These are phyloP conservation scores for Cassiopea andromeda DNA, from an alignment of 30 jellyfish, hydroid and myxozoan species.

Conservation along the genomic window DNA sequence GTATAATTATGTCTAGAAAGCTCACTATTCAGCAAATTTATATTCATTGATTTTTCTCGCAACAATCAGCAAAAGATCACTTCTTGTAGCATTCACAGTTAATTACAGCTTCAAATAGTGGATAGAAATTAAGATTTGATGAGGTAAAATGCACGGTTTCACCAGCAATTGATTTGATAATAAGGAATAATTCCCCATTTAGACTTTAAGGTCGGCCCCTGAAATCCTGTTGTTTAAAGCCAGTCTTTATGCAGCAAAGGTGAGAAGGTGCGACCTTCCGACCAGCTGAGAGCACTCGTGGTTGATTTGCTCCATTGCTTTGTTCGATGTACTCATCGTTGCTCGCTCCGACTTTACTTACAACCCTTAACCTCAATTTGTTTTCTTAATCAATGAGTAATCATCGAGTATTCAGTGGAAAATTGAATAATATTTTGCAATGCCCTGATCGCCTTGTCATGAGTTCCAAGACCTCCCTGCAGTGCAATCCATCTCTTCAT, in stretches of 20 bases:
- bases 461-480: not conserved
- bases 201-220: not conserved
- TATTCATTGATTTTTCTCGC: no score
- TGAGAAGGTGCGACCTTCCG: conserved; percentile 35
- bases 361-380: conserved; percentile 5
- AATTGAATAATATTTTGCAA: not conserved
- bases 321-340: not conserved
- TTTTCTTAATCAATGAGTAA: not conserved
- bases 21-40: no score
- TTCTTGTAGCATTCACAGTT: no score
- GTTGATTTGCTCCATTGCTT: not conserved
- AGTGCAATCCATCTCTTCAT: not conserved
- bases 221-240: no score
- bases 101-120: no score
- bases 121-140: not conserved
- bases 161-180: not conserved
- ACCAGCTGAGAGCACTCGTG: conserved; percentile 1
- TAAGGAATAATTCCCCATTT: not conserved
- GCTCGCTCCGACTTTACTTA: not conserved
- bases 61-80: no score
- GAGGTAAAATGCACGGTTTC: not conserved
- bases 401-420: conserved; percentile 6
- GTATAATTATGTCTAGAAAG: no score
- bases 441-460: not conserved
- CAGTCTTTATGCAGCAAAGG: not conserved